Evolutionary conservation across 64 coral and sea anemone species (phyloP).

Genomic region (Anthopleura sola): DNA sequence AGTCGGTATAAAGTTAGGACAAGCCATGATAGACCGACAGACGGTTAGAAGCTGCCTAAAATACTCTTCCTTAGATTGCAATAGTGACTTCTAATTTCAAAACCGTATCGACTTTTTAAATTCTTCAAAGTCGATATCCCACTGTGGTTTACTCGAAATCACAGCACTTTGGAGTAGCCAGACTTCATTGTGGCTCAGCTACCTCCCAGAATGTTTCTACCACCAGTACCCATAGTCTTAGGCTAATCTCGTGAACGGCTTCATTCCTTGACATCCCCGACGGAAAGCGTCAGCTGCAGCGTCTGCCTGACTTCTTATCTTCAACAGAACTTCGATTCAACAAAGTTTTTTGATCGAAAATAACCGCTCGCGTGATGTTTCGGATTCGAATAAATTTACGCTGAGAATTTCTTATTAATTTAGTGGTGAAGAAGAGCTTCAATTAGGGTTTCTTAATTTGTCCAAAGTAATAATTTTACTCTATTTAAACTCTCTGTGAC

Average conservation of each 20-base stretch:
- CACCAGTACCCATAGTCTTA: neutral
- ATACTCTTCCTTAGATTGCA: neutral
- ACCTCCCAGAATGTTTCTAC: neutral
- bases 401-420: neutral
- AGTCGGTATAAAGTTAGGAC: neutral
- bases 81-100: neutral
- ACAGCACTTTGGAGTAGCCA: constrained; percentile 2
- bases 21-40: no score
- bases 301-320: neutral
- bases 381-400: neutral
- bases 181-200: constrained; percentile 1
- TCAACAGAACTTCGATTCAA: neutral
- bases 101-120: constrained; percentile 8
- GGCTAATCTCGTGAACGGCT: neutral
- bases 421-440: constrained; percentile 7
- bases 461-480: neutral
- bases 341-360: neutral
- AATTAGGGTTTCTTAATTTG: constrained; percentile 5
- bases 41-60: no score
- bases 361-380: neutral
- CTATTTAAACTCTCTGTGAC: neutral
- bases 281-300: neutral
- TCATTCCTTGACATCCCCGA: neutral
- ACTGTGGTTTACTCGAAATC: constrained; percentile 8
- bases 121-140: neutral